These are phyloP conservation scores for Chlamydotis undulata DNA, from an alignment of 2,113 vertebrate species.

Conservation along the genomic window DNA sequence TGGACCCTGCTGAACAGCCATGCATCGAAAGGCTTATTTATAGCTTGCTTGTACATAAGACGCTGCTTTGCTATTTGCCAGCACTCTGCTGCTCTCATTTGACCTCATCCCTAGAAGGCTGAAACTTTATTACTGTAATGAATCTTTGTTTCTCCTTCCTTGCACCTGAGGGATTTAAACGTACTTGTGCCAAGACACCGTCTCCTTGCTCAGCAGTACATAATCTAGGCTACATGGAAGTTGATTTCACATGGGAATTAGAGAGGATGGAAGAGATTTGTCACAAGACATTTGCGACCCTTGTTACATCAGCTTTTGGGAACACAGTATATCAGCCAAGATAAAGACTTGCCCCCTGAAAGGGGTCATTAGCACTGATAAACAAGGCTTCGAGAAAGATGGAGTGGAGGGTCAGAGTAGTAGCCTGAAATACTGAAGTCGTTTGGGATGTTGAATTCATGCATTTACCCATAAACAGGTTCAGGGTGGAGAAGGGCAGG, in stretches of 20 bases:
- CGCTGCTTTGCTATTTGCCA: background rate
- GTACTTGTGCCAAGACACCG: background rate
- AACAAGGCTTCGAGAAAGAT: background rate
- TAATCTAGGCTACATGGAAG: background rate
- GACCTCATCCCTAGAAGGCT: slow-evolving; percentile 54
- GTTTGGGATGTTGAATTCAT: background rate
- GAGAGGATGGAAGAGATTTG: slow-evolving; percentile 24
- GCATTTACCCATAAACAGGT: background rate
- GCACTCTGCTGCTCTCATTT: background rate
- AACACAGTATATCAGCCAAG: slow-evolving; percentile 5
- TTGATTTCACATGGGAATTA: slow-evolving; percentile 35
- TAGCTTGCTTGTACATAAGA: background rate
- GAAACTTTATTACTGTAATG: slow-evolving; percentile 51
- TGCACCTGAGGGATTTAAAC: slow-evolving; percentile 7
- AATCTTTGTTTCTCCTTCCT: slow-evolving; percentile 53
- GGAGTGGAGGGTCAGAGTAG: background rate
- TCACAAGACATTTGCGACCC: background rate
- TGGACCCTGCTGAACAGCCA: background rate
- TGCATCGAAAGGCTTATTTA: background rate
- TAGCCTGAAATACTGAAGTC: slow-evolving; percentile 2
- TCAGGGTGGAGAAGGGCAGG: background rate
- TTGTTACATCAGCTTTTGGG: slow-evolving; percentile 33
- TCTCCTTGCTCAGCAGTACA: background rate
- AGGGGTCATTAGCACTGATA: background rate
- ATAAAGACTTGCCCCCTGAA: background rate